These are phyloP conservation scores for Carapus acus DNA, from an alignment of 2,797 vertebrate species.

Conservation along the genomic window DNA sequence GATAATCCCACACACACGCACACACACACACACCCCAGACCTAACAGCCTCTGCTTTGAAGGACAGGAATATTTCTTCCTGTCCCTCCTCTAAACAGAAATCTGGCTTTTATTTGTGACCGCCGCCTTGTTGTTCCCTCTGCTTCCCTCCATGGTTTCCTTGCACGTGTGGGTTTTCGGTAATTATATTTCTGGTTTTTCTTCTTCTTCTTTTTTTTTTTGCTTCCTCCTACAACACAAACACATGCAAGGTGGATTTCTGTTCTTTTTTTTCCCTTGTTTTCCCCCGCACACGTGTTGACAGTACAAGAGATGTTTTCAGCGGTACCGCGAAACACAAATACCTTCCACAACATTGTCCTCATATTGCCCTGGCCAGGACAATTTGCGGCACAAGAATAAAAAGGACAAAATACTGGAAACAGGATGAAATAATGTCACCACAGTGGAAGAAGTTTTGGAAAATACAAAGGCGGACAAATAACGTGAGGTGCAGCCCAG, in stretches of 20 bases:
- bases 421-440: no score
- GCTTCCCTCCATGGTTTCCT: neutral
- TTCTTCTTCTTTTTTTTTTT: neutral
- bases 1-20: neutral
- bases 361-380: no score
- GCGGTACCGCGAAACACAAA: no score
- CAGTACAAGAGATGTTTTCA: neutral
- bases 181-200: neutral
- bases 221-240: constrained; percentile 3
- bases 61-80: neutral
- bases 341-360: no score
- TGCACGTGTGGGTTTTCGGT: neutral
- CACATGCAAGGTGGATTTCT: neutral
- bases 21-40: no score
- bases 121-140: neutral
- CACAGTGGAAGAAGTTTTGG: no score
- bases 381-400: no score
- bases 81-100: neutral
- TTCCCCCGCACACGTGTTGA: neutral
- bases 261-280: neutral
- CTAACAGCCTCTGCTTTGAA: no score
- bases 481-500: no score
- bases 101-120: neutral
- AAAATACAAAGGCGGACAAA: no score
- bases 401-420: no score